A percentile compares a stretch with the other conserved stretches of the same genome.
These are phyloP conservation scores for Drusus annulatus DNA, from an alignment of 1,140 invertebrate genomes.

Conservation along the genomic window DNA sequence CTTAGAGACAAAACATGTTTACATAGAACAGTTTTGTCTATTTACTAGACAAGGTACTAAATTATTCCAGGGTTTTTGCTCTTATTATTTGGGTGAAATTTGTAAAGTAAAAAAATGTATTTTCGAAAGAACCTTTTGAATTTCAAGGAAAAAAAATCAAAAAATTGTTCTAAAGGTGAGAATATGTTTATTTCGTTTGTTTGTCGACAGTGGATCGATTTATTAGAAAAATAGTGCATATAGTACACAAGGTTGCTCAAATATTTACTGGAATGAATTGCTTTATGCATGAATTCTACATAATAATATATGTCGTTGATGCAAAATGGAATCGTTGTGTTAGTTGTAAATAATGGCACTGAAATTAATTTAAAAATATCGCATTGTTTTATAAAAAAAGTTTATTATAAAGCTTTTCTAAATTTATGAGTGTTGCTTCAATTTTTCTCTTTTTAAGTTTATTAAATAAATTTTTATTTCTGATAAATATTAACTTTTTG, in stretches of 20 bases:
- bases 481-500: too few relatives aligned
- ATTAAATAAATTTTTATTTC: too few relatives aligned
- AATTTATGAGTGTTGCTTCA: too few relatives aligned
- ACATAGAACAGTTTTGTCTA: neutral
- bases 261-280: neutral
- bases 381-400: too few relatives aligned
- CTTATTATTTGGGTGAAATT: neutral
- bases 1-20: neutral
- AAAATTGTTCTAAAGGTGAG: too few relatives aligned
- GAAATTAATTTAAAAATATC: too few relatives aligned
- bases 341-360: too few relatives aligned
- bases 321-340: too few relatives aligned
- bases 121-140: neutral
- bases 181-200: neutral
- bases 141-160: too few relatives aligned
- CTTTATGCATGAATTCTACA: neutral
- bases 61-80: constrained; percentile 6
- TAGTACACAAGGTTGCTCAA: constrained; percentile 3
- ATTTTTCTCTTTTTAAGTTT: too few relatives aligned
- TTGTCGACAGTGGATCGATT: neutral
- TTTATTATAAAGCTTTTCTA: too few relatives aligned
- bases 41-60: constrained; percentile 5
- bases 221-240: neutral
- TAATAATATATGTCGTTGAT: neutral
- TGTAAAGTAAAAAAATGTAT: too few relatives aligned